Evolutionary conservation across 2,888 invertebrate species (phyloP).

Genomic region (Acanthopleura granulata): DNA sequence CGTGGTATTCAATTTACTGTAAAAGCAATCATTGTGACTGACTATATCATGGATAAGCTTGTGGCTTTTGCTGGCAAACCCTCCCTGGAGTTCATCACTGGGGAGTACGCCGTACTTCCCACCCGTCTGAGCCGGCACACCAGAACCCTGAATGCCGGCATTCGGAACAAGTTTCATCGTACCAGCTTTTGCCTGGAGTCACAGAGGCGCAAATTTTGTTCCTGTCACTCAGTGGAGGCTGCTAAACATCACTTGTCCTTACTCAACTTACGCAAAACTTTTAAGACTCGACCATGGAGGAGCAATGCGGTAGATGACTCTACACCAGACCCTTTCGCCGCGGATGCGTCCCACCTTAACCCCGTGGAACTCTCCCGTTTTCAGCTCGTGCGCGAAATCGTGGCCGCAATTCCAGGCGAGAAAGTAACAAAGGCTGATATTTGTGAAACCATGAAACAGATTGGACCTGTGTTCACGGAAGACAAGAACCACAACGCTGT

Average conservation of each 20-base stretch:
- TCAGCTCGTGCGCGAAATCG: not conserved
- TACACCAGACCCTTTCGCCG: not conserved
- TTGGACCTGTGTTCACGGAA: not conserved
- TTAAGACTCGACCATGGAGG: not conserved
- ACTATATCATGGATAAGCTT: too few species aligned
- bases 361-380: not conserved
- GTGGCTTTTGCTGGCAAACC: too few species aligned
- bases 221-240: not conserved
- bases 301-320: not conserved
- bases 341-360: not conserved
- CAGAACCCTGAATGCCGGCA: not conserved
- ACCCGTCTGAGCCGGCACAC: not conserved
- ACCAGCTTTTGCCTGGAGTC: not conserved
- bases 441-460: not conserved
- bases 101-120: slow-evolving; percentile 3
- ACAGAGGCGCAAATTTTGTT: not conserved
- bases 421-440: not conserved
- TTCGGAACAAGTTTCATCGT: not conserved
- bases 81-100: not conserved
- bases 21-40: too few species aligned
- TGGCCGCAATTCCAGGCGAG: not conserved
- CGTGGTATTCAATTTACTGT: too few species aligned
- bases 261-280: not conserved
- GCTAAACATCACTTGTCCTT: not conserved
- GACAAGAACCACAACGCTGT: not conserved